Evolutionary conservation across 2,113 vertebrate species (phyloP).

Genomic region (Caranx ignobilis): DNA sequence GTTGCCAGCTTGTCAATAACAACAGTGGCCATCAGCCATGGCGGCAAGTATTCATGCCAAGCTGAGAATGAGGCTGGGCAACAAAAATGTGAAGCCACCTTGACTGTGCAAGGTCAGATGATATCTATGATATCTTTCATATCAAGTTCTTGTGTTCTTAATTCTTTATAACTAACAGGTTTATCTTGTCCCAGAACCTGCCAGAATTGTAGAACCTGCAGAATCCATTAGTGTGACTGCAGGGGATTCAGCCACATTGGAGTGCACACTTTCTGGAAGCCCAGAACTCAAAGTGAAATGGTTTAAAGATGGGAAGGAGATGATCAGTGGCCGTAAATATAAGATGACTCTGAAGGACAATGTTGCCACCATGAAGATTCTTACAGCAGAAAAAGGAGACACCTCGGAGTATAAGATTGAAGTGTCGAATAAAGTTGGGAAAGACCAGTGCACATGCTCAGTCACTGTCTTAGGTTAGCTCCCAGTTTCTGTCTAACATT

Average conservation of each 20-base stretch:
- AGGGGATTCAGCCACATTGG: constrained; percentile 93
- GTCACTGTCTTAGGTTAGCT: constrained; percentile 95
- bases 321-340: constrained; percentile 93
- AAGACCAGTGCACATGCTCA: constrained; percentile 91
- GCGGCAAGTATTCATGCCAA: constrained; percentile 93
- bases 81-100: constrained; percentile 92
- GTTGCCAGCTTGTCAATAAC: constrained; percentile 88
- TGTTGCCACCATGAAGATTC: constrained; percentile 92
- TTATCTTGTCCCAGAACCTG: constrained; percentile 92
- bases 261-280: constrained; percentile 93
- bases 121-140: constrained; percentile 30
- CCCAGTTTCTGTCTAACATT: constrained; percentile 11
- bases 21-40: constrained; percentile 87
- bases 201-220: constrained; percentile 92
- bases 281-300: constrained; percentile 97
- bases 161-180: constrained; percentile 44
- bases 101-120: constrained; percentile 95
- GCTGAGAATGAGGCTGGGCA: constrained; percentile 97
- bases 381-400: constrained; percentile 90
- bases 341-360: constrained; percentile 95
- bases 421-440: constrained; percentile 95
- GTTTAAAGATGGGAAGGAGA: constrained; percentile 93
- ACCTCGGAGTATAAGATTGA: constrained; percentile 94
- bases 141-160: not conserved
- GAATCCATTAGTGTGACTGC: constrained; percentile 95